These are phyloP conservation scores for Papilio demoleus DNA, from an alignment of 2,888 invertebrate species.

Conservation along the genomic window DNA sequence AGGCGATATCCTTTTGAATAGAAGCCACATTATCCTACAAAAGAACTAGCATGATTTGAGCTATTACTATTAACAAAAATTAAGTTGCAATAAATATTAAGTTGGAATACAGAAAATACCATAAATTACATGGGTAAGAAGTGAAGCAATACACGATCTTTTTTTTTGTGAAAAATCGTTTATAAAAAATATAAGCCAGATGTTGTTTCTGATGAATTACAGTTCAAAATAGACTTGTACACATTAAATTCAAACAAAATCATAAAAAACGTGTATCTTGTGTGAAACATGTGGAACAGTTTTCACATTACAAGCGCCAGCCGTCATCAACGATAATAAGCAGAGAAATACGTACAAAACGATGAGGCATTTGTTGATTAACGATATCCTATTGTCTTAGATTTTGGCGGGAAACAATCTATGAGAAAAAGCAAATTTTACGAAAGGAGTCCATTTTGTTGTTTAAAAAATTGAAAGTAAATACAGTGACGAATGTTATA, in stretches of 20 bases:
- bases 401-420: background rate
- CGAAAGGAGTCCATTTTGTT: background rate
- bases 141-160: too few species aligned
- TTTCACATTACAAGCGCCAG: slow-evolving; percentile 12
- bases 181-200: background rate
- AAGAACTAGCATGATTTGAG: background rate
- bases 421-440: too few species aligned
- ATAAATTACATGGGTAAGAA: too few species aligned
- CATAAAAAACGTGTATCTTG: background rate
- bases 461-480: background rate
- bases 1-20: slow-evolving; percentile 1
- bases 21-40: background rate
- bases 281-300: background rate
- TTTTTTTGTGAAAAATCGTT: too few species aligned
- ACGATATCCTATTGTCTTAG: background rate
- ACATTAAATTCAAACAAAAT: slow-evolving; percentile 12
- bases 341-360: background rate
- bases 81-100: too few species aligned
- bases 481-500: too few species aligned
- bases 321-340: slow-evolving; percentile 15
- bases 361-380: background rate
- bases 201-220: slow-evolving; percentile 5
- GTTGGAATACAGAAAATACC: too few species aligned
- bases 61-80: background rate
- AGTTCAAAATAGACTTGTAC: slow-evolving; percentile 2